Evolutionary conservation across 2,113 vertebrate genomes (phyloP), one percentile per base, ranked within the genome.

Genomic region (Heloderma charlesbogerti): DNA sequence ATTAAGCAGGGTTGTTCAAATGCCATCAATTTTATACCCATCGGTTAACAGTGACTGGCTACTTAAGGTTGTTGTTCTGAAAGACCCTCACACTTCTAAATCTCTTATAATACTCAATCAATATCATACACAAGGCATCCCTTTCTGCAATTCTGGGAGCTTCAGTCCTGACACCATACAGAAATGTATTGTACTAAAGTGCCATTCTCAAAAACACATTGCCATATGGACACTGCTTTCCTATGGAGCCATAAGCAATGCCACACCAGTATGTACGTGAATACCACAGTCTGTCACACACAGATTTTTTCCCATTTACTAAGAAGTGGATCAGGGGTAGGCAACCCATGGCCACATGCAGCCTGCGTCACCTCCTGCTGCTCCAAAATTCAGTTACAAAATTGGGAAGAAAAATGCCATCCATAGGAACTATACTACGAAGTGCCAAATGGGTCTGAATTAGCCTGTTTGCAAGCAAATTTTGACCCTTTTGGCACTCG

Each of bases 1-100:
- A 94, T 94, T 95, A 92, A 96, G 94, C 89, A 95, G 16, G 25
- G 66, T 94, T 94, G 95, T 89, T 94, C 90, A 96, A 96, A 95
- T 91, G 88, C 51, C 93, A 92, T 91, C 86, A 67, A 90, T 91
- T 95, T 95, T 92, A 89, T 89, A 90, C 67, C 79, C 88, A 84
- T 95, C 89, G 86, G 91, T 95, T 94, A 91, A 91, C 72, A 92
- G 54, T 90, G 69, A 94, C 88, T 89, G 69, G 94, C 88, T 91
- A 84, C 78, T 93, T 81, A 37, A 75, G 86, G 29, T n/a, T 95
- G 22, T 89, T 54, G 34, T 54, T 96, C 94, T 94, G 94, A 81
- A 93, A 91, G 91, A 82, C 66, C 88, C 82, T 77, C 37, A 84
- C 43, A 86, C 67, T 75, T 75, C 20, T 69, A 89, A 57, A 22